These are phyloP conservation scores for Chitala chitala DNA, from an alignment of 2,113 vertebrate genomes.

Conservation along the genomic window DNA sequence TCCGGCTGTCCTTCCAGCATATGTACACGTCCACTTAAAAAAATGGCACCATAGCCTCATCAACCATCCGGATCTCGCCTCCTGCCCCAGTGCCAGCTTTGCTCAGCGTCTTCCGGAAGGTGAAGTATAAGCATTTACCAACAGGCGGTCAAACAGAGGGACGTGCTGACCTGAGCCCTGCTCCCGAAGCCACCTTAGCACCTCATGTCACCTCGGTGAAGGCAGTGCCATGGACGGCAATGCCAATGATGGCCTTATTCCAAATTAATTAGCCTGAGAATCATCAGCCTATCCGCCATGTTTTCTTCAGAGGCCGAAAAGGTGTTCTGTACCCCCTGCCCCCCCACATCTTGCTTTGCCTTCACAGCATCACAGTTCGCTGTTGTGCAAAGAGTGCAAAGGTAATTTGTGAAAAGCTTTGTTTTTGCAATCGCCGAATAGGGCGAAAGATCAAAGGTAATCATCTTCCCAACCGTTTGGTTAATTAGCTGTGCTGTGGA, in stretches of 20 bases:
- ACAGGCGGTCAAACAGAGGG: not conserved
- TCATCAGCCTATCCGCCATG: too few species aligned
- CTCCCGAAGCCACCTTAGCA: too few species aligned
- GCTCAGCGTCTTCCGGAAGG: not conserved
- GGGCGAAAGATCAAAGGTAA: constrained; percentile 18
- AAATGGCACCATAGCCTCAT: too few species aligned
- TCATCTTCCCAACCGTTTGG: constrained; percentile 17
- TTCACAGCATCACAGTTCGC: not conserved
- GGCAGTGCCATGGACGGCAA: not conserved
- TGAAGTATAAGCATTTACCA: not conserved
- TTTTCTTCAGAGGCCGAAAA: not conserved
- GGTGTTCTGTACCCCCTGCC: not conserved
- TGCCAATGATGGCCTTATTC: not conserved
- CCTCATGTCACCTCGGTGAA: not conserved
- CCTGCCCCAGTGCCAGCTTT: not conserved
- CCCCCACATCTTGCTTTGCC: not conserved
- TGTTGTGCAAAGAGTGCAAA: not conserved
- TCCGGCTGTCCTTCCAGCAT: not conserved
- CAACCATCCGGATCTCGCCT: not conserved
- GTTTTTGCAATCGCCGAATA: not conserved
- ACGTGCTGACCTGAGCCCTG: too few species aligned
- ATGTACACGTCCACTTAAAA: too few species aligned
- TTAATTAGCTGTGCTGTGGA: constrained; percentile 8
- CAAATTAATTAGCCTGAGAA: not conserved
- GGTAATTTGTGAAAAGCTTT: constrained; percentile 10